Base-by-base conservation (phyloP, 2,888 invertebrate species). In the Drosophila mimetica region DNA sequence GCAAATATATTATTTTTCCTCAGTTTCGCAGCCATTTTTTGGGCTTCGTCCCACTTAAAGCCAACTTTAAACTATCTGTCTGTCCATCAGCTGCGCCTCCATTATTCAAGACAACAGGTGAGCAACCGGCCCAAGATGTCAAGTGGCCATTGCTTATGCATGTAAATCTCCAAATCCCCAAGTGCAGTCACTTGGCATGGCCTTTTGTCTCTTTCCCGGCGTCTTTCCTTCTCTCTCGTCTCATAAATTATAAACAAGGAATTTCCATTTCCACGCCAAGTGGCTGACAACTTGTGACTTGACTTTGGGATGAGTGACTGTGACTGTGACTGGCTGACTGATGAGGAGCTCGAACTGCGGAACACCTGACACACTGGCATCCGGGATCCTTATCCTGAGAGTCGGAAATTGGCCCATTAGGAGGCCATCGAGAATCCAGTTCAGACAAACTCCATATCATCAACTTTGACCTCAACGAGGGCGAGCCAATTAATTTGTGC, bases 91-190 rank as follows among this genome's bases (percentile, higher is more conserved):
- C 16, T 28, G 22, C 20, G 37, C 4, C 25, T 41, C 14, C 52
- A 53, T 53, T 53, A 41, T 30, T 53, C 41, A 50, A 22, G 51
- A n/a, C 36, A 52, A 57, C 37, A 58, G 46, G 8, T 48, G 46
- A 20, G 30, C 50, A n/a, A 1, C 13, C 9, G 37, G 16, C 22
- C n/a, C 16, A 14, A 55, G 34, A 13, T 37, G 46, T 42, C 47
- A 59, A 64, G 64, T 51, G 55, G 30, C 54, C 76, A 80, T 75
- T 58, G 50, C 42, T 74, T 86, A 79, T 77, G 71, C 54, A 83
- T 83, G 70, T 73, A 73, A 81, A 79, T 83, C 77, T 59, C 36
- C 14, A 54, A 78, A 66, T 60, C 75, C 39, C 48, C 66, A 67
- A 79, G 61, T 82, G 79, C 76, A 78, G 64, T 67, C 76, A 75